Evolutionary conservation across 2,113 vertebrate genomes (phyloP).

Genomic region (Amblyopsis rosae): DNA sequence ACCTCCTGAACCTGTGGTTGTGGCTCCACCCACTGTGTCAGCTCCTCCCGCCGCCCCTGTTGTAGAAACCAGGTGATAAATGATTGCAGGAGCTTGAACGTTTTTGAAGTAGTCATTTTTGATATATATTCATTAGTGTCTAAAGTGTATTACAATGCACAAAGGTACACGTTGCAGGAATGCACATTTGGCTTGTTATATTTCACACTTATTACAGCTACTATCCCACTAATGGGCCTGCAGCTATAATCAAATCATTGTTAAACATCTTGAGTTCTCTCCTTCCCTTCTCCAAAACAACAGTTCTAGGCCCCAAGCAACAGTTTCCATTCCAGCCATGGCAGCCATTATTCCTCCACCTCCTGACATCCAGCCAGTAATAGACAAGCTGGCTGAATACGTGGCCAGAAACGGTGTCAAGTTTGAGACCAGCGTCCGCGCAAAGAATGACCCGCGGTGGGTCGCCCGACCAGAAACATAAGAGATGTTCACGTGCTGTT

Average conservation of each 20-base stretch:
- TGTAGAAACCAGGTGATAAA: constrained; percentile 65
- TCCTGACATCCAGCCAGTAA: constrained; percentile 95
- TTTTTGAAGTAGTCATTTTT: background rate
- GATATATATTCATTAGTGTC: no score
- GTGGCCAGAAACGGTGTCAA: constrained; percentile 93
- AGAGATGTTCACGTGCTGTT: no score
- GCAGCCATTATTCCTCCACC: constrained; percentile 93
- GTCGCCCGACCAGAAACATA: constrained; percentile 54
- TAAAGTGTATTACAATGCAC: no score
- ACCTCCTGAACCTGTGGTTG: constrained; percentile 66
- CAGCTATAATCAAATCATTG: no score
- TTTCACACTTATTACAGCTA: no score
- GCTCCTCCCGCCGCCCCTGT: constrained; percentile 49
- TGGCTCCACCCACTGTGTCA: constrained; percentile 27
- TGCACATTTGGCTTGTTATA: no score
- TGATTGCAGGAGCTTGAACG: background rate
- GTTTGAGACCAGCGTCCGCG: constrained; percentile 94
- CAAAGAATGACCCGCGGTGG: constrained; percentile 96
- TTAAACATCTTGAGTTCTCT: no score
- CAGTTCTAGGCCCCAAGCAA: constrained; percentile 52
- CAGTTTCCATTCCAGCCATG: constrained; percentile 36
- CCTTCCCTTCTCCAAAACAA: background rate
- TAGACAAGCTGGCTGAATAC: constrained; percentile 96
- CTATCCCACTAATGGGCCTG: no score
- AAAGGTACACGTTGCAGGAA: no score